These are phyloP conservation scores for Phyto melanocephala DNA, from an alignment of 2,888 invertebrate species.

Conservation along the genomic window DNA sequence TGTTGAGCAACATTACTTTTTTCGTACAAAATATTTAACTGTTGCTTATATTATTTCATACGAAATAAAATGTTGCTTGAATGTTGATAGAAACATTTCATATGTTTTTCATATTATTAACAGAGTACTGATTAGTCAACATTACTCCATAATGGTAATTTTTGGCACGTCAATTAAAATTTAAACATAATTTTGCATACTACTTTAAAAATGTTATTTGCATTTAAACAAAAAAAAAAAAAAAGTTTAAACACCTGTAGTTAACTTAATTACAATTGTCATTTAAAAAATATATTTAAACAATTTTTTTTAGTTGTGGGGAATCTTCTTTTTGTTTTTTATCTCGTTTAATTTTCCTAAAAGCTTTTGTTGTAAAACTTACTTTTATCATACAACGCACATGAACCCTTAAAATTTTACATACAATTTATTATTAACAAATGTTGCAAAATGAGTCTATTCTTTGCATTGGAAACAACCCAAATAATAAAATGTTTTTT, in stretches of 20 bases:
- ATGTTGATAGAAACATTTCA: no score
- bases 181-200: not conserved
- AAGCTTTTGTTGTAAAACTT: not conserved
- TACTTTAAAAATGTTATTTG: not conserved
- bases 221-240: not conserved
- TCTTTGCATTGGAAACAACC: conserved; percentile 31
- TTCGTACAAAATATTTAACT: no score
- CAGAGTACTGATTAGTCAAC: no score
- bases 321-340: no score
- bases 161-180: conserved; percentile 1
- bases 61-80: no score
- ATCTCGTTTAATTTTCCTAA: not conserved
- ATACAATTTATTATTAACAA: conserved; percentile 37
- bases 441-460: conserved; percentile 8
- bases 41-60: no score
- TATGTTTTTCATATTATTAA: no score
- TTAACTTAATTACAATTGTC: not conserved
- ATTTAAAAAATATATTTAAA: not conserved
- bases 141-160: no score
- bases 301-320: no score
- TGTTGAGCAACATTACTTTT: no score
- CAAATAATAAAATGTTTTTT: not conserved
- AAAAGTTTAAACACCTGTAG: no score
- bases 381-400: not conserved
- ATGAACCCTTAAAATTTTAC: conserved; percentile 31